Base-by-base conservation (phyloP, 2,113 vertebrate genomes). In the Corythoichthys haematopterus region DNA sequence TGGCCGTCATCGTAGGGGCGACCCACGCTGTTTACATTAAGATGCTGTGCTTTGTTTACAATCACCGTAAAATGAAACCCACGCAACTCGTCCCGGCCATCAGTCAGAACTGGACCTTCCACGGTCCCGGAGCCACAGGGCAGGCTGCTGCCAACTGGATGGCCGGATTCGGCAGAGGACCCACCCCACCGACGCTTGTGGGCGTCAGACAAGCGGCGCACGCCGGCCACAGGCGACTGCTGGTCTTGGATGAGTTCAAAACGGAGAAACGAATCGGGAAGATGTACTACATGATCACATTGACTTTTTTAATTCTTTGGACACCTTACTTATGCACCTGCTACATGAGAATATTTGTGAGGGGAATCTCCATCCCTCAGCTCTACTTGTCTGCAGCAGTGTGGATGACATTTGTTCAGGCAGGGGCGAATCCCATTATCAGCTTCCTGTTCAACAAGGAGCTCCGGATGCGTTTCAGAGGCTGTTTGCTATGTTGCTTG, bases 1-100 rank as follows among this genome's bases (percentile, higher is more conserved):
- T 99, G 82, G 96, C 96, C 55, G 95, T 98, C 85, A 98, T 99
- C 86, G 95, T 99, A 87, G 91, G 98, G 87, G 97, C 97, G 91
- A 99, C 97, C 82, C 97, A 99, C 94, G 94, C 98, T 91, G 97
- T 99, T 94, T 99, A 99, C 97, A 96, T 99, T 95, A 99, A 99
- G 94, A 96, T 99, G 92, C 98, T 98, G 84, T 98, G 98, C 91
- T 99, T 99, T 68, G 97, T 98, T 81, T 95, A 99, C 3, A 95
- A 98, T 82, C 94, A 96, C 75, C 94, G 96, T 90, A 99, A 99
- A 95, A 99, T 99, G 97, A 99, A 99, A 92, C 96, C 97, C 58
- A 97, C 98, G 88, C 97, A 98, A 94, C 98, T 99, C 64, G 97
- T 98, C 92, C 97, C 97, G 76, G 97, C 97, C 6, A 95, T 99